Evolutionary conservation across 1,140 invertebrate species (phyloP), one percentile per base, ranked within the genome.

Genomic region (Drosophila sulfurigaster): DNA sequence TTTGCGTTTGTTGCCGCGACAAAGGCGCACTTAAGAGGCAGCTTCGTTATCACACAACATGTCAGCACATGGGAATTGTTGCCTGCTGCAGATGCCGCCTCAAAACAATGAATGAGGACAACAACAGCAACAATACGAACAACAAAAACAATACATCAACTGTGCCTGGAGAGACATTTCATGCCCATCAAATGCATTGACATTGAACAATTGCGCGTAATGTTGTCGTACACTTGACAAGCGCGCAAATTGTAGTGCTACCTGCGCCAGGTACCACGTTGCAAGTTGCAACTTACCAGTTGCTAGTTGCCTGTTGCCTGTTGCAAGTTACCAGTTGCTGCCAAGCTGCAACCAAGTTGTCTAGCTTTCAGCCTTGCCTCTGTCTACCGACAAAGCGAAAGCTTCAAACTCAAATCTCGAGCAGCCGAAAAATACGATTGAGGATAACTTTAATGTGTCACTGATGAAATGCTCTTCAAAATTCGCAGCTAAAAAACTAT

Each of bases 121-220:
- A 62, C 77, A 80, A 7, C 38, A 45, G 46, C 46, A 64, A 10
- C 48, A 43, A 49, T 35, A 7, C 5, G 41, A 20, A 5, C 28
- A 45, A 30, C 38, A 67, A 54, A 63, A 69, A 78, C 66, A 85
- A 85, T 85, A 79, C 81, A 81, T 85, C 69, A 65, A 65, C 48
- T 67, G 57, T 60, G 68, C 46, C 68, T 75, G 69, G 63, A 78
- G 69, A 66, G 69, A 83, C 80, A 88, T 89, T 89, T 89, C 85
- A 89, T 89, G 85, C 85, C 82, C 85, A 89, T 89, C 85, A 89
- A 89, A 89, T 90, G 85, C 85, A 82, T 79, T 90, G 85, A 89
- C 86, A 89, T 89, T 89, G 85, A 89, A 89, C 85, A 89, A 89
- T 89, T 89, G 85, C 85, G 85, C 86, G 85, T 89, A 89, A 89